phyloP scores from a whole-genome alignment of 2,797 vertebrate genomes.

The Hipposideros larvatus region DNA sequence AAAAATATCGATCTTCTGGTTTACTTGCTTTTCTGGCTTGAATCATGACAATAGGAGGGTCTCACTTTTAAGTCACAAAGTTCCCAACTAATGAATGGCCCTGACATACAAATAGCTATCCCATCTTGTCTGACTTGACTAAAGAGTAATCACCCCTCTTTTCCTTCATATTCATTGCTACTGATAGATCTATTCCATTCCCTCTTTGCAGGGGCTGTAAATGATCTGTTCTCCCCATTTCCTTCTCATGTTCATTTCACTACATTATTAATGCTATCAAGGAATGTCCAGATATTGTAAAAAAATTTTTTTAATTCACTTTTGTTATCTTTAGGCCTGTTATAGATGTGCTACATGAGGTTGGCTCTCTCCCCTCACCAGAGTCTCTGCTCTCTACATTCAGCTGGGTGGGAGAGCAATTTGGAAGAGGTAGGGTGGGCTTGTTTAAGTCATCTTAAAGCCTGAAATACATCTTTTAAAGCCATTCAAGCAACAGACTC shows the following conservation, averaged over 20 bases:
- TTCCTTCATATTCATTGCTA: background rate
- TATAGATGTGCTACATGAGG: background rate
- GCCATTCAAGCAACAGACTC: background rate
- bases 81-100: background rate
- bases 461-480: slow-evolving; percentile 21
- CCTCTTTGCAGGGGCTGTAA: background rate
- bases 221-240: background rate
- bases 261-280: background rate
- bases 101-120: background rate
- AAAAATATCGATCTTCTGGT: background rate
- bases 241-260: background rate
- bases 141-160: background rate
- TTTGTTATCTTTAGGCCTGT: background rate
- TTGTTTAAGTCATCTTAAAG: background rate
- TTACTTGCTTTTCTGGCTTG: slow-evolving; percentile 27
- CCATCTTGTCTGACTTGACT: background rate
- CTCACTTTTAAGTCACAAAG: background rate
- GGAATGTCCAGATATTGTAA: background rate
- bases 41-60: background rate
- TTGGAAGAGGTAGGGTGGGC: background rate
- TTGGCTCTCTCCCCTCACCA: background rate
- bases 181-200: background rate
- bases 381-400: background rate
- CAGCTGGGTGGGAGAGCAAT: background rate
- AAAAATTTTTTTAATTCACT: background rate